These are phyloP conservation scores for Peromyscus melanophrys DNA, from an alignment of 2,797 vertebrate species.

Conservation along the genomic window DNA sequence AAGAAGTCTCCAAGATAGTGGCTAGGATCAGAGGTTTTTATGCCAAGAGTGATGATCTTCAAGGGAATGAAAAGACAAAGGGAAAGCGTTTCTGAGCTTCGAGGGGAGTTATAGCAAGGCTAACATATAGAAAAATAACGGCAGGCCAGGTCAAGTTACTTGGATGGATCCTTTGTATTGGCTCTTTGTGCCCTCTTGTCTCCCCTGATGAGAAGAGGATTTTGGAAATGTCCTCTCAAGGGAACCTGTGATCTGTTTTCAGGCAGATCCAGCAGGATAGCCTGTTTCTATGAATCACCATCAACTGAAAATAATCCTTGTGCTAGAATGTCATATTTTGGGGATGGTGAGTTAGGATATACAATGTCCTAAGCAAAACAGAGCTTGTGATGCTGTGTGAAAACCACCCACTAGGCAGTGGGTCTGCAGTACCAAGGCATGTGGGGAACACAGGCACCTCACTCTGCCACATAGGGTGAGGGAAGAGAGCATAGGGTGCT, in stretches of 20 bases:
- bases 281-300: background rate
- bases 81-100: background rate
- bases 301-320: constrained; percentile 8
- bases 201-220: background rate
- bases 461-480: fast-evolving
- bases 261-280: background rate
- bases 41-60: background rate
- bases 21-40: background rate
- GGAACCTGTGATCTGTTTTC: background rate
- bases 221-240: no score
- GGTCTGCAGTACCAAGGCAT: background rate
- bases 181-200: background rate
- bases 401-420: background rate
- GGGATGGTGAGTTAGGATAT: background rate
- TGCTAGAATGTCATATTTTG: background rate
- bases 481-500: background rate
- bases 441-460: background rate
- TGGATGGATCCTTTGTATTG: background rate
- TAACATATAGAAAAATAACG: background rate
- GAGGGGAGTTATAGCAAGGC: background rate
- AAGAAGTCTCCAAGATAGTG: background rate
- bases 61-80: background rate
- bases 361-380: background rate
- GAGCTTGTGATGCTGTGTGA: background rate
- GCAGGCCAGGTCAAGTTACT: background rate